These are phyloP conservation scores for Artibeus lituratus DNA, from an alignment of 2,797 vertebrate genomes.

Conservation along the genomic window DNA sequence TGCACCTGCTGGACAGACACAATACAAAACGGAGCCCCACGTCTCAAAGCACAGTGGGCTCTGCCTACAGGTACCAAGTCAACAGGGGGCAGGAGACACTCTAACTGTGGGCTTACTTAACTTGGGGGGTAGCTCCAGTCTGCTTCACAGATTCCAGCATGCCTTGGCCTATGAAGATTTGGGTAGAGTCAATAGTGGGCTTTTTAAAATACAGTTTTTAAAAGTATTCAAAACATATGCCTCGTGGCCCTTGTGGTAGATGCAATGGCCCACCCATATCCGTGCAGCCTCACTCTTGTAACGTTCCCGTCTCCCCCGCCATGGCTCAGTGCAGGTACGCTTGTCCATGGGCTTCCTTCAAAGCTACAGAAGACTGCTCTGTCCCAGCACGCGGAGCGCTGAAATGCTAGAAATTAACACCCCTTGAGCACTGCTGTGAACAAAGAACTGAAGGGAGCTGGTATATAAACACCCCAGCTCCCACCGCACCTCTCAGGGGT, in stretches of 20 bases:
- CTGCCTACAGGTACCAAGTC: neutral
- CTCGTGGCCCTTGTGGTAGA: neutral
- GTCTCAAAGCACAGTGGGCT: neutral
- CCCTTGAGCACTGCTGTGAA: neutral
- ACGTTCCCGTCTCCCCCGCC: neutral
- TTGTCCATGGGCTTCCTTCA: neutral
- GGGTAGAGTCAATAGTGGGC: neutral
- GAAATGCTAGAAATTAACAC: neutral
- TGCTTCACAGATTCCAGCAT: neutral
- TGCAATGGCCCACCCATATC: fast-evolving
- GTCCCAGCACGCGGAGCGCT: neutral
- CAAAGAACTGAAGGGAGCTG: neutral
- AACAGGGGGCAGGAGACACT: neutral
- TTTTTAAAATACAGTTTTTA: slow-evolving; percentile 2
- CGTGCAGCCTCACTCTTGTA: neutral
- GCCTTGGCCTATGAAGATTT: neutral
- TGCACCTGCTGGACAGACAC: neutral
- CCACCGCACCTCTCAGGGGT: neutral
- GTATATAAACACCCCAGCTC: neutral
- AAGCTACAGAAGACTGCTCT: neutral
- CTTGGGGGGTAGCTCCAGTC: neutral
- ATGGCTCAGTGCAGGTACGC: neutral
- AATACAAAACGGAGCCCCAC: neutral
- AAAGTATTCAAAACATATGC: neutral
- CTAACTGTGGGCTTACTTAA: neutral